phyloP scores from a whole-genome alignment of 2,888 invertebrate genomes.

The Agriopis leucophaearia region DNA sequence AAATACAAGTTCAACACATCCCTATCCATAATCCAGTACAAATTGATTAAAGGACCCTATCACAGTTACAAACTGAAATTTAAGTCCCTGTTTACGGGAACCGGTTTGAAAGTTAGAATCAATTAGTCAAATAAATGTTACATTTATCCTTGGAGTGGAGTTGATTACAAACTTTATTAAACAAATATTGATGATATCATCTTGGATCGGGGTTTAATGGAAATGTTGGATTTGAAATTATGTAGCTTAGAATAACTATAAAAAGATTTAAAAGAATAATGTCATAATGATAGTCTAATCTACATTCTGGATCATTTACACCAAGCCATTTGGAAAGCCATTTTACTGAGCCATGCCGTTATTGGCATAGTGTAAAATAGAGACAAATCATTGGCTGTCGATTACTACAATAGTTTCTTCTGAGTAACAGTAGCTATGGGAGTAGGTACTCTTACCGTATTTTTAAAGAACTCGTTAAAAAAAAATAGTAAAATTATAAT shows the following conservation, averaged over 20 bases:
- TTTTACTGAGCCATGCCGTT: no score
- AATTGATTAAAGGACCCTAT: conserved; percentile 46
- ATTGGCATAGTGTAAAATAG: no score
- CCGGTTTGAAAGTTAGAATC: conserved; percentile 43
- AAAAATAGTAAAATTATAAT: no score
- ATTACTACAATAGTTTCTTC: no score
- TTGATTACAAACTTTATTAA: conserved; percentile 39
- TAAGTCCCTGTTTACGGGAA: conserved; percentile 46
- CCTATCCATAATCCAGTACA: conserved; percentile 44
- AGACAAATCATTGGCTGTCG: no score
- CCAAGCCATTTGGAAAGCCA: no score
- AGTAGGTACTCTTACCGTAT: no score
- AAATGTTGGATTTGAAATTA: neutral
- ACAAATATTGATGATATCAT: conserved; percentile 29
- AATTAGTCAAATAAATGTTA: conserved; percentile 46
- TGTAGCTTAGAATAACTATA: neutral
- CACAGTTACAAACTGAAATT: conserved; percentile 45
- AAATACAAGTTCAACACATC: neutral
- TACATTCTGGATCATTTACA: no score
- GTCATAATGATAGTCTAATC: no score
- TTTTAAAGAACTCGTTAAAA: no score
- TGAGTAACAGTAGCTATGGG: no score
- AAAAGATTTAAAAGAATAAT: no score
- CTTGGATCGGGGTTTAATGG: neutral
- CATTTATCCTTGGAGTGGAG: conserved; percentile 39